phyloP scores from a whole-genome alignment of 2,113 vertebrate genomes.

The Falcunculus frontatus region DNA sequence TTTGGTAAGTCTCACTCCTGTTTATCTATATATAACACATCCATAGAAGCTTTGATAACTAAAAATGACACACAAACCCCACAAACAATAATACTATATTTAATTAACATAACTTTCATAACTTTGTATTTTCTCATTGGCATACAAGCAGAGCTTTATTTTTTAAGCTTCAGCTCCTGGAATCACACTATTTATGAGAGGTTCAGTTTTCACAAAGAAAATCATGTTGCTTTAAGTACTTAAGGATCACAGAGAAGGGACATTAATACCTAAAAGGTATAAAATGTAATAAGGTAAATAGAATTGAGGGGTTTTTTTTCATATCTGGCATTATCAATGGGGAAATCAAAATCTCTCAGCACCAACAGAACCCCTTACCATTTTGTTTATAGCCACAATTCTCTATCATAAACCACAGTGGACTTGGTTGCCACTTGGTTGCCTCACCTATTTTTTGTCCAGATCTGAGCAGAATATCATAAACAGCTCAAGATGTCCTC shows the following conservation, averaged over 20 bases:
- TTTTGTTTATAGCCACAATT: background rate
- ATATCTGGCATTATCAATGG: background rate
- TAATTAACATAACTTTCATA: background rate
- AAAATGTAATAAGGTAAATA: background rate
- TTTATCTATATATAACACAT: background rate
- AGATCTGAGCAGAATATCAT: background rate
- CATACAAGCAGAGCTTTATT: background rate
- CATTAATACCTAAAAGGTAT: background rate
- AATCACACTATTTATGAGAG: background rate
- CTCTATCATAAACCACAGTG: background rate
- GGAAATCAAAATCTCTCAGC: background rate
- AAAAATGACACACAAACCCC: background rate
- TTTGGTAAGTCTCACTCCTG: background rate
- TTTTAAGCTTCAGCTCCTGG: background rate
- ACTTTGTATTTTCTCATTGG: background rate
- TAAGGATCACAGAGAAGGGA: background rate
- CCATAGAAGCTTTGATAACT: background rate
- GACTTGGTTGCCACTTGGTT: background rate
- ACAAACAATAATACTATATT: fast-evolving
- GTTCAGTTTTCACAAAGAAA: background rate
- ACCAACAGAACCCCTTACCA: background rate
- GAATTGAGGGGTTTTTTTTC: background rate
- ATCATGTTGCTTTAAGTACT: background rate
- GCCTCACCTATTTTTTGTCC: background rate
- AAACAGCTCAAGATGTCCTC: background rate